Base-by-base conservation (phyloP, 2,797 vertebrate species). In the Muraenolepis orangiensis region DNA sequence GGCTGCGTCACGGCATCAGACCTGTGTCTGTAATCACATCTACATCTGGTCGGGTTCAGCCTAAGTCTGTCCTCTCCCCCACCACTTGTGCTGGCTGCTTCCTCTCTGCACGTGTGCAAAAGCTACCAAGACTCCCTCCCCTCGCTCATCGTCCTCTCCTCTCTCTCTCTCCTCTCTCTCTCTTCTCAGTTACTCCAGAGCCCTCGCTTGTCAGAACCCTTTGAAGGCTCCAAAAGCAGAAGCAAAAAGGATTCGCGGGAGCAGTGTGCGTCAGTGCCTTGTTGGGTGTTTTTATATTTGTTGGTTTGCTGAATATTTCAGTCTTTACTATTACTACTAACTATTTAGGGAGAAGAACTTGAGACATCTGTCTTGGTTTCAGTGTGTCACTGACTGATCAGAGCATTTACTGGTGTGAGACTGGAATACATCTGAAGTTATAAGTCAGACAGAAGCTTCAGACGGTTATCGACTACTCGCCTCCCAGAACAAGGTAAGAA, bases 341-440 rank as follows among this genome's bases (percentile, higher is more conserved):
- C 2, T 20, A 57, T 31, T 38, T 72, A 73, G 75, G 73, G 72
- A 69, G 73, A 57, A 71, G 29, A 70, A 80, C 66, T 82, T 80
- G 82, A 61, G 76, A 69, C 57, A 2, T 42, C 72, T 81, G 72
- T 68, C 23, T 61, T 85, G 76, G 80, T 51, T n/a, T n/a, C 23
- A 61, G 61, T 4, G 1, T 78, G 30, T 64, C 42, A 76, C 31
- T 83, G 71, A 83, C 42, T 31, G 38, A 11, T 77, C 38, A 69
- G 72, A 18, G 72, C 23, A 74, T 23, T 69, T 5, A 2, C 28
- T 46, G 81, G 78, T 1, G 51, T 28, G 34, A 78, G 69, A 61
- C 64, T 84, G 85, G 84, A 86, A 88, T 86, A 75, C 57, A 68
- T 69, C 32, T 57, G 71, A 77, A 78, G 73, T 18, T 81, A 31